A percentile compares a stretch with the other conserved stretches of the same genome.
These are phyloP conservation scores for Protaetia brevitarsis DNA, from an alignment of 1,140 invertebrate genomes.

Conservation along the genomic window DNA sequence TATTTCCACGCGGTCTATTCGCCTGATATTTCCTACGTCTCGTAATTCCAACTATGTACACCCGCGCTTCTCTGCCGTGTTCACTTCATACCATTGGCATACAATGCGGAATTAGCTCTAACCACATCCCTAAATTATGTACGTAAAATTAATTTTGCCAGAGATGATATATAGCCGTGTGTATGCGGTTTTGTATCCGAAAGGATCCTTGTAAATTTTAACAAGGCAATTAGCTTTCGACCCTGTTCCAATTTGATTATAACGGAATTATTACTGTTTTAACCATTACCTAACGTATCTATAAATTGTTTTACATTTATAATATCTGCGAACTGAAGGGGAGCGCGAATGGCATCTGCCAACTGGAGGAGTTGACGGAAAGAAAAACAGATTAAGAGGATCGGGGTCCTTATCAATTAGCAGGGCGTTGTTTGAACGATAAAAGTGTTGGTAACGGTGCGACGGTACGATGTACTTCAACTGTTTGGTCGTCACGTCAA, in stretches of 20 bases:
- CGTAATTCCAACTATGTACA: background rate
- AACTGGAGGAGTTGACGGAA: no score
- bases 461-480: background rate
- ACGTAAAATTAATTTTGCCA: slow-evolving; percentile 2
- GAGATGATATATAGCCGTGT: no score
- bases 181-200: no score
- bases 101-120: background rate
- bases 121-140: background rate
- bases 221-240: no score
- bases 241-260: no score
- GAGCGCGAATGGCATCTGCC: no score
- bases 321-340: no score
- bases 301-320: no score
- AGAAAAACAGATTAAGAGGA: background rate
- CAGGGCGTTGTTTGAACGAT: background rate
- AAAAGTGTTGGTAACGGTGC: background rate
- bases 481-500: background rate
- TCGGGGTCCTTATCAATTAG: background rate
- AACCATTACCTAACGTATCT: no score
- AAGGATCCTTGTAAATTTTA: no score
- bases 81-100: background rate
- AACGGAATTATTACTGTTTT: no score
- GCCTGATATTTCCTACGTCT: background rate
- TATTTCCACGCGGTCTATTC: background rate
- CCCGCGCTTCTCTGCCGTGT: background rate